Percentiles rank a stretch among this genome's conserved stretches.
Conservation (phyloP, 2,888 invertebrate species). For the Polyommatus icarus region DNA sequence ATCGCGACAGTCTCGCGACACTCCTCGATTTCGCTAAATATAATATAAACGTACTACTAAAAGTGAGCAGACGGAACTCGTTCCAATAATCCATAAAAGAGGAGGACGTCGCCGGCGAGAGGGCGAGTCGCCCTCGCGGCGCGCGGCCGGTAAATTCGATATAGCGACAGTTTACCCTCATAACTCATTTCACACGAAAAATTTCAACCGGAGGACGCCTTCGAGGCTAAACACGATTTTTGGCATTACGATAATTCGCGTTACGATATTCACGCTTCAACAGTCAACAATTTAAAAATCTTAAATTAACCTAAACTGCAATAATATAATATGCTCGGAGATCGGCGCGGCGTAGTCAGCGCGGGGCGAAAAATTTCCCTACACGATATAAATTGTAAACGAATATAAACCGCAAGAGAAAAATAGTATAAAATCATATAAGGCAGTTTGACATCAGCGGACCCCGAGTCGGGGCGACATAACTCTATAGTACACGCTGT, state of each 20-base stretch:
- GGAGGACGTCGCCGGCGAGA: slow-evolving; percentile 34
- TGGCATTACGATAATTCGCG: slow-evolving; percentile 49
- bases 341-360: neutral
- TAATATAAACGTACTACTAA: slow-evolving; percentile 37
- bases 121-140: slow-evolving; percentile 9
- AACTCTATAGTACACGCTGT: slow-evolving; percentile 13
- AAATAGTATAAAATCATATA: slow-evolving; percentile 13
- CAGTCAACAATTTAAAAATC: slow-evolving; percentile 54
- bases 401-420: slow-evolving; percentile 20
- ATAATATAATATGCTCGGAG: slow-evolving; percentile 35
- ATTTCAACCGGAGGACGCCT: slow-evolving; percentile 10
- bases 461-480: neutral
- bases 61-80: slow-evolving; percentile 40
- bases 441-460: slow-evolving; percentile 1
- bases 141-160: slow-evolving; percentile 37
- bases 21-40: slow-evolving; percentile 20
- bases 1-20: neutral
- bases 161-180: slow-evolving; percentile 1
- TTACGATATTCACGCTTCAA: slow-evolving; percentile 32
- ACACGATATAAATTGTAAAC: neutral
- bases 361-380: neutral
- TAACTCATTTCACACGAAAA: neutral
- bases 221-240: slow-evolving; percentile 53
- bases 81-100: slow-evolving; percentile 30
- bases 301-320: slow-evolving; percentile 50